Conservation (phyloP, 2,888 invertebrate species). For the Chelonus formosanus region DNA sequence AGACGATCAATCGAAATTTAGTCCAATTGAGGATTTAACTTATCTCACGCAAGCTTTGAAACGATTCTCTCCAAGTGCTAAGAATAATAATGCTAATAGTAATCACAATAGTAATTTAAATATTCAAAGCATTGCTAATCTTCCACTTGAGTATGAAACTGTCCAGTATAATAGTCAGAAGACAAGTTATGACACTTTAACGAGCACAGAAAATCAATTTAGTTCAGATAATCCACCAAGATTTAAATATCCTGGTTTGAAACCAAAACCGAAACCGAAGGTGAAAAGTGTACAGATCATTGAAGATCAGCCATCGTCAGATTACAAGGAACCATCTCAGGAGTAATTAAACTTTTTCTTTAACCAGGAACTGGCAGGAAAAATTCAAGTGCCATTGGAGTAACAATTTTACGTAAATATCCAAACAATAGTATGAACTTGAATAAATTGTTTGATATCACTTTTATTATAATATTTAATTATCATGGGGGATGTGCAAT, state of each 20-base stretch:
- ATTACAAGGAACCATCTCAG: constrained; percentile 9
- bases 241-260: constrained; percentile 33
- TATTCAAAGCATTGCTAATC: constrained; percentile 3
- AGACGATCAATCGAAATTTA: constrained; percentile 32
- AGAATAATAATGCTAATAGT: neutral
- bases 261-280: constrained; percentile 47
- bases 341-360: neutral
- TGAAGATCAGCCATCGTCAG: constrained; percentile 52
- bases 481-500: constrained; percentile 5
- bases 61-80: constrained; percentile 40
- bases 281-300: constrained; percentile 60
- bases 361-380: neutral
- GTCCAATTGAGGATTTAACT: constrained; percentile 53
- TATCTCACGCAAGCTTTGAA: constrained; percentile 50
- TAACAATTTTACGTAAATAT: neutral
- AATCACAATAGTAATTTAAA: no score
- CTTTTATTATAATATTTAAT: constrained; percentile 2
- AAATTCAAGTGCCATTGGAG: neutral
- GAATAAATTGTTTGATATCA: neutral
- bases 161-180: constrained; percentile 22
- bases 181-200: constrained; percentile 41
- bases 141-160: constrained; percentile 34
- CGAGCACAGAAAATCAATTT: constrained; percentile 8
- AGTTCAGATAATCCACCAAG: neutral
- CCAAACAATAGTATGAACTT: neutral